phyloP scores from a whole-genome alignment of 2,888 invertebrate genomes.

The Drosophila austrosaltans region DNA sequence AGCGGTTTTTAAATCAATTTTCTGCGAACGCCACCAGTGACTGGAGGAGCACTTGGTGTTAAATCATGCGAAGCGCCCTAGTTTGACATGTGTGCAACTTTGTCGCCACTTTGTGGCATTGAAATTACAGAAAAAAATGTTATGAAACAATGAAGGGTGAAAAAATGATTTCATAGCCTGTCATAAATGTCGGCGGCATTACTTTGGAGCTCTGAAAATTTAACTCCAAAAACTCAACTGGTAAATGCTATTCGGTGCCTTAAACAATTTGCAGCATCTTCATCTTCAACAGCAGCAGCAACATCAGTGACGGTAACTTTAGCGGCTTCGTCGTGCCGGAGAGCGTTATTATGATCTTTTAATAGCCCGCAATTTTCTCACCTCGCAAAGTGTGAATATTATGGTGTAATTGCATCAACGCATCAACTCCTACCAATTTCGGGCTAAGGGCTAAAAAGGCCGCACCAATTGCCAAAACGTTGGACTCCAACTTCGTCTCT shows the following conservation, averaged over 20 bases:
- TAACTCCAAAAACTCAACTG: constrained; percentile 38
- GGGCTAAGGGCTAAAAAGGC: constrained; percentile 73
- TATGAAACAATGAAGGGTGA: constrained; percentile 36
- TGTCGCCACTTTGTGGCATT: constrained; percentile 48
- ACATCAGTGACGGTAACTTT: constrained; percentile 8
- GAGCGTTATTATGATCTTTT: constrained; percentile 83
- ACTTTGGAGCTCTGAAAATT: constrained; percentile 46
- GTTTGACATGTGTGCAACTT: constrained; percentile 75
- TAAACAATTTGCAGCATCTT: constrained; percentile 75
- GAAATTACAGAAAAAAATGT: constrained; percentile 37
- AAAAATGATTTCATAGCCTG: constrained; percentile 73
- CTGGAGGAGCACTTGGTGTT: constrained; percentile 69
- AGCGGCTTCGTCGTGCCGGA: constrained; percentile 42
- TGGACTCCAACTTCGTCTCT: constrained; percentile 8
- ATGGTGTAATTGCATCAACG: constrained; percentile 84
- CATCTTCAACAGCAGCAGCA: constrained; percentile 48
- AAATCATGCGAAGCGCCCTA: constrained; percentile 78
- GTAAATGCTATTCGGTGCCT: constrained; percentile 13
- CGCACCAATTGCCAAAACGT: constrained; percentile 75
- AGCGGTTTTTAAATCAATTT: constrained; percentile 73
- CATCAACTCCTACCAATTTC: constrained; percentile 83
- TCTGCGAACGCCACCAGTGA: constrained; percentile 72
- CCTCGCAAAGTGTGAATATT: constrained; percentile 84
- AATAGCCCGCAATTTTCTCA: constrained; percentile 84
- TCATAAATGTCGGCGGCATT: constrained; percentile 73